Conservation (phyloP, 2,888 invertebrate species). For the Caenorhabditis auriculariae region DNA sequence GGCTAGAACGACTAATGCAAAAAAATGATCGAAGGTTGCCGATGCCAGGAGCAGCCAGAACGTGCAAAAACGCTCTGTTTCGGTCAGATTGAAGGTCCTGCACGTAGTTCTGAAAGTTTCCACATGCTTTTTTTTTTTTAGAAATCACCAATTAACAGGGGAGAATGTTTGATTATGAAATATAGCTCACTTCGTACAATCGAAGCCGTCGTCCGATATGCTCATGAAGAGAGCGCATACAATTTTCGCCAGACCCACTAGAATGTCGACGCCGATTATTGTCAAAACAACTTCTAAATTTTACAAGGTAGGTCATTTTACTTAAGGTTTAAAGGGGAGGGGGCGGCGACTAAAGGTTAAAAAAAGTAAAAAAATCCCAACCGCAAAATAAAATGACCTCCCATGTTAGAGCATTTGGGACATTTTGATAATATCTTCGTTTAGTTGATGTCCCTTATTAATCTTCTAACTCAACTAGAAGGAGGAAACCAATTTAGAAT, state of each 20-base stretch:
- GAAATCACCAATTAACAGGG: neutral
- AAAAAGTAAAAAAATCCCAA: no score
- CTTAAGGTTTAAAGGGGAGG: no score
- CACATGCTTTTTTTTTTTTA: no score
- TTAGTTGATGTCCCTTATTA: no score
- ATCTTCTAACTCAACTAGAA: no score
- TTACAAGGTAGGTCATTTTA: no score
- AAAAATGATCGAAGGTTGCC: conserved; percentile 11
- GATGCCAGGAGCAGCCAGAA: conserved; percentile 16
- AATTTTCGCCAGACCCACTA: conserved; percentile 7
- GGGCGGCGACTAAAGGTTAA: no score
- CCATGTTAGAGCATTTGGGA: no score
- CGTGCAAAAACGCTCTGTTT: conserved; percentile 6
- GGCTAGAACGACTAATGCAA: conserved; percentile 13
- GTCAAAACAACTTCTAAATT: conserved; percentile 21
- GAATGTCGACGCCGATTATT: conserved; percentile 14
- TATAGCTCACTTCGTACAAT: conserved; percentile 5
- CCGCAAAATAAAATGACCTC: no score
- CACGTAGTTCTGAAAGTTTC: conserved; percentile 3
- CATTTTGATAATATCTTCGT: no score
- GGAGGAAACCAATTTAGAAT: no score
- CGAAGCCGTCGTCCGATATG: conserved; percentile 13
- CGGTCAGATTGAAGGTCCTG: conserved; percentile 3
- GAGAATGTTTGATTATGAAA: neutral
- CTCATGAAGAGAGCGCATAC: conserved; percentile 15